Evolutionary conservation across 2,888 invertebrate species (phyloP), one percentile per base, ranked within the genome.

Genomic region (Chelonus formosanus): DNA sequence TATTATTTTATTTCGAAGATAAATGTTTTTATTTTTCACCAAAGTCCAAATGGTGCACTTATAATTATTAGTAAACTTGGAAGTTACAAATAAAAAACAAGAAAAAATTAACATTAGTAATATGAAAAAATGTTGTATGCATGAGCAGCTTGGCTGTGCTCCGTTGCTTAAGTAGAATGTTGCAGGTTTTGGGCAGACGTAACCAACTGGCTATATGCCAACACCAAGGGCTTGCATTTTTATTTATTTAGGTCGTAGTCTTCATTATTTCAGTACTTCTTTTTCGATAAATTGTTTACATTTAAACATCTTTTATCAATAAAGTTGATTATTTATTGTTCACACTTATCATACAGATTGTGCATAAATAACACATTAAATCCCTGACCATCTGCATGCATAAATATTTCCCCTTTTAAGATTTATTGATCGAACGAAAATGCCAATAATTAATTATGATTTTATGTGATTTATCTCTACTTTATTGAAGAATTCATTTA

Each of bases 151-250:
- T 32, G 61, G 61, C 44, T 67, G 62, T 60, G 56, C 57, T 53
- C 48, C 50, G 59, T 50, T 62, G 65, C 63, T 31, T 60, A 35
- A 45, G 31, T 44, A n/a, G 57, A 63, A 54, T 59, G 57, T 62
- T 65, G 71, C 65, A 68, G 68, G 70, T 67, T 68, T 60, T 56
- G 71, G 67, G 69, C 66, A 75, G 73, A 80, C 76, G 78, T 71
- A 73, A 75, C 72, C 70, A 73, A 74, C 75, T 82, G 82, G 81
- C 81, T 67, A 58, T 10, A 56, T 65, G 78, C 82, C 81, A 82
- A 76, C 74, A 3, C 40, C 71, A 73, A 68, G 69, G 64, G 32
- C 74, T 60, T 68, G 73, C 74, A 81, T 5, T 40, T 20, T 40
- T 40, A 40, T 40, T 40, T 40, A 40, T 81, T 79, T 78, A 72